These are phyloP conservation scores for Xiphias gladius DNA, from an alignment of 2,113 vertebrate species.

Conservation along the genomic window DNA sequence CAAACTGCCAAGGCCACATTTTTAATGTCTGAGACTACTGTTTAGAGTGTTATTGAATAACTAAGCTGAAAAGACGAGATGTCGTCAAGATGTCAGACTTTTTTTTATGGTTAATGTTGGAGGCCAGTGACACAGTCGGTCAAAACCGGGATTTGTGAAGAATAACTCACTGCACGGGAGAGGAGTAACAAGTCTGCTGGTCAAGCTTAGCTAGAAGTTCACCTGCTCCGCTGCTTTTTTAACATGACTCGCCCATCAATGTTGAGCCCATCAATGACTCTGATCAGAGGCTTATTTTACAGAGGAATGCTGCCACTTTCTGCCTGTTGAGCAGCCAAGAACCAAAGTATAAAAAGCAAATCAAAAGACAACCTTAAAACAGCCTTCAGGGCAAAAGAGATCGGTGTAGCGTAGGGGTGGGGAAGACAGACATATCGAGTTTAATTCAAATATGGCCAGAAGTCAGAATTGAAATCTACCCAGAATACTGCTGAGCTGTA, in stretches of 20 bases:
- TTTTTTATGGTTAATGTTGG: no score
- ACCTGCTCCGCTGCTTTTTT: background rate
- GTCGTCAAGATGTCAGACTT: no score
- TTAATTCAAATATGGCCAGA: constrained; percentile 45
- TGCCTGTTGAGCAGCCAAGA: background rate
- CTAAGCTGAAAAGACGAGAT: no score
- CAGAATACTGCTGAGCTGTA: constrained; percentile 11
- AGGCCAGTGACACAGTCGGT: background rate
- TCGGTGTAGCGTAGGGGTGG: background rate
- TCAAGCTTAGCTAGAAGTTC: no score
- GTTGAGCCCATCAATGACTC: background rate
- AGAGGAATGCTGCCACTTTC: background rate
- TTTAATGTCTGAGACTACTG: no score
- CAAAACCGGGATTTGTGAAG: no score
- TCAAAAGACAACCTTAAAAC: constrained; percentile 8
- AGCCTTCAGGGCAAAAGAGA: constrained; percentile 8
- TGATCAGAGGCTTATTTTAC: background rate
- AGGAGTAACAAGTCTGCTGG: no score
- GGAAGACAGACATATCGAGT: constrained; percentile 31
- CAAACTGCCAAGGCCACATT: no score
- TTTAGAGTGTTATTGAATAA: no score
- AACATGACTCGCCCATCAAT: background rate
- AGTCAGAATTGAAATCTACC: constrained; percentile 41
- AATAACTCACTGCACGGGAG: no score
- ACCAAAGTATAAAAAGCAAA: constrained; percentile 17